A percentile compares a stretch with the other conserved stretches of the same genome.
Evolutionary conservation across 53 echinoderm and acorn worm genomes (phyloP).

Genomic region (Actinopyga echinites): DNA sequence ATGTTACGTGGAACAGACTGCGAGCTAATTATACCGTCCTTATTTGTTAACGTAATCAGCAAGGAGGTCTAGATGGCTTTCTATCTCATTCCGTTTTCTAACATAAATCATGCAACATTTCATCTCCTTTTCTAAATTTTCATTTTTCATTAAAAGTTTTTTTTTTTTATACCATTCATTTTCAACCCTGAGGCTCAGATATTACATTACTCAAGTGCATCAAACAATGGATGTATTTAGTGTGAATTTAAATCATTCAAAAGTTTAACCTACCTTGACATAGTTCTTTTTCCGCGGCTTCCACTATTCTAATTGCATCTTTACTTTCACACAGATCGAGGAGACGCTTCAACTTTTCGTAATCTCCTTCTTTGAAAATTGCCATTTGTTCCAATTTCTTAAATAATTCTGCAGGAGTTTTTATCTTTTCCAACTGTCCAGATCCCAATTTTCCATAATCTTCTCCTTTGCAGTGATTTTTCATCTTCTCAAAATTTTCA

Average conservation of each 20-base stretch:
- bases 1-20: too few species aligned
- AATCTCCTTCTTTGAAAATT: conserved; percentile 24
- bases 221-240: too few species aligned
- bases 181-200: too few species aligned
- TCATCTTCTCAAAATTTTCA: background rate
- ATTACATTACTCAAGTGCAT: too few species aligned
- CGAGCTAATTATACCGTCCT: too few species aligned
- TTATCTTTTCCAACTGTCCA: conserved; percentile 37
- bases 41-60: too few species aligned
- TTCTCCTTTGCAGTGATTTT: background rate
- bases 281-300: background rate
- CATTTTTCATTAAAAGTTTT: background rate
- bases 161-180: too few species aligned
- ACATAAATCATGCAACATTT: too few species aligned
- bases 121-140: background rate
- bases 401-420: background rate
- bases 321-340: background rate
- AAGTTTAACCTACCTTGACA: background rate
- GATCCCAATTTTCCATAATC: background rate
- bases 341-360: background rate
- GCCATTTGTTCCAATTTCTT: background rate
- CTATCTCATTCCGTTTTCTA: too few species aligned
- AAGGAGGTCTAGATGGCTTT: too few species aligned
- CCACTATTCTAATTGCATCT: background rate
- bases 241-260: background rate